phyloP scores from a whole-genome alignment of 2,888 invertebrate genomes.

The Laothoe populi region DNA sequence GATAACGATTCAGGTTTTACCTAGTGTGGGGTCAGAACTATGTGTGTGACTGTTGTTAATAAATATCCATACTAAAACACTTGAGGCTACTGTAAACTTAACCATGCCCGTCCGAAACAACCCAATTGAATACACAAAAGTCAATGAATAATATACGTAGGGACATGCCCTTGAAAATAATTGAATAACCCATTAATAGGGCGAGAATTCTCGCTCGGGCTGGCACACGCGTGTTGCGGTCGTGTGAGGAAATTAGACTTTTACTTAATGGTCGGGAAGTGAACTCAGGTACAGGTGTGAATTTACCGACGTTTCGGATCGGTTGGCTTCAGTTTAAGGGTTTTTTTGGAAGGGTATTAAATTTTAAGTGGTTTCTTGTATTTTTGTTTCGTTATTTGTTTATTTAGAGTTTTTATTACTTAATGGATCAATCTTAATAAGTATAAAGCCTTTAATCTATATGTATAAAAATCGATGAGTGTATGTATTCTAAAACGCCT shows the following conservation, averaged over 20 bases:
- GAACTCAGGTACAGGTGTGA: slow-evolving; percentile 19
- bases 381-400: neutral
- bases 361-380: neutral
- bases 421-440: too few species aligned
- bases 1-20: too few species aligned
- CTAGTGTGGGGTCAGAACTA: too few species aligned
- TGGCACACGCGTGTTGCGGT: slow-evolving; percentile 31
- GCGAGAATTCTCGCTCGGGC: slow-evolving; percentile 40
- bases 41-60: too few species aligned
- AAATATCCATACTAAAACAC: too few species aligned
- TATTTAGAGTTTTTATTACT: neutral
- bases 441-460: too few species aligned
- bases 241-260: slow-evolving; percentile 28
- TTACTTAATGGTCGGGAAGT: slow-evolving; percentile 29
- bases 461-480: too few species aligned
- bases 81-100: neutral
- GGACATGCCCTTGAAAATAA: slow-evolving; percentile 42
- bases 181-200: slow-evolving; percentile 55
- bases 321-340: neutral
- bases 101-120: neutral
- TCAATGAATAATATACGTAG: slow-evolving; percentile 13
- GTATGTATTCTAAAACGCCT: too few species aligned
- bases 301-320: slow-evolving; percentile 6
- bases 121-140: slow-evolving; percentile 8
- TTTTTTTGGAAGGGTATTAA: neutral